Evolutionary conservation across 2,888 invertebrate species (phyloP).

Genomic region (Timandra comae): DNA sequence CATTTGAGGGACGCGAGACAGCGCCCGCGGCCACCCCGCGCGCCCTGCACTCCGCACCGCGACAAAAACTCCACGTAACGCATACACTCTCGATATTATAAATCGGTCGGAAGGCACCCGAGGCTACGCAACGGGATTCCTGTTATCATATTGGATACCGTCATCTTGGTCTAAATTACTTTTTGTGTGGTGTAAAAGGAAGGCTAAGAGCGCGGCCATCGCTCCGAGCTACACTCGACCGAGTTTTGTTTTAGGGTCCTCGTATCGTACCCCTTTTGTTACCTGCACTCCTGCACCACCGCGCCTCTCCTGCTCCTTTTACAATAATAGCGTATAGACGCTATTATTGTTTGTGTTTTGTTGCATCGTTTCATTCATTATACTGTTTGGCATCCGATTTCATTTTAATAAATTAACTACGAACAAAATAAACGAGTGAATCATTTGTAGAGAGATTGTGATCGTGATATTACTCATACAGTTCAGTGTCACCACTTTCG

Average conservation of each 20-base stretch:
- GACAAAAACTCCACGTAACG: conserved; percentile 39
- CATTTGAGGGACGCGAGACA: conserved; percentile 22
- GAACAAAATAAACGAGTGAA: conserved; percentile 3
- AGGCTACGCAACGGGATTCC: conserved; percentile 71
- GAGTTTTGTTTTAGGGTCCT: conserved; percentile 47
- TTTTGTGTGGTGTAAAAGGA: conserved; percentile 61
- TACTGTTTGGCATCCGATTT: conserved; percentile 6
- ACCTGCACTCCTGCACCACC: conserved; percentile 42
- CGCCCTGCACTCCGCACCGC: conserved; percentile 21
- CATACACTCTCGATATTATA: conserved; percentile 29
- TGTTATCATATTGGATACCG: conserved; percentile 68
- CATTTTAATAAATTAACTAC: conserved; percentile 9
- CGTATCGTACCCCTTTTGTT: conserved; percentile 52
- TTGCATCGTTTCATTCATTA: conserved; percentile 31
- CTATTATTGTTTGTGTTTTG: conserved; percentile 30
- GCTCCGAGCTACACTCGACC: conserved; percentile 60
- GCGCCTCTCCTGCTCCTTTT: conserved; percentile 37
- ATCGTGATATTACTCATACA: too few relatives aligned
- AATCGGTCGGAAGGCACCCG: conserved; percentile 42
- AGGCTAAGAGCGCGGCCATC: conserved; percentile 43
- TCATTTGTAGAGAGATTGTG: too few relatives aligned
- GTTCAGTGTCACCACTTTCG: too few relatives aligned
- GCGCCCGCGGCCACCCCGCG: conserved; percentile 9
- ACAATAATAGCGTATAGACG: too few relatives aligned
- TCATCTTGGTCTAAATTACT: conserved; percentile 64